phyloP scores from a whole-genome alignment of 2,113 vertebrate species.

The Antigone vipio region DNA sequence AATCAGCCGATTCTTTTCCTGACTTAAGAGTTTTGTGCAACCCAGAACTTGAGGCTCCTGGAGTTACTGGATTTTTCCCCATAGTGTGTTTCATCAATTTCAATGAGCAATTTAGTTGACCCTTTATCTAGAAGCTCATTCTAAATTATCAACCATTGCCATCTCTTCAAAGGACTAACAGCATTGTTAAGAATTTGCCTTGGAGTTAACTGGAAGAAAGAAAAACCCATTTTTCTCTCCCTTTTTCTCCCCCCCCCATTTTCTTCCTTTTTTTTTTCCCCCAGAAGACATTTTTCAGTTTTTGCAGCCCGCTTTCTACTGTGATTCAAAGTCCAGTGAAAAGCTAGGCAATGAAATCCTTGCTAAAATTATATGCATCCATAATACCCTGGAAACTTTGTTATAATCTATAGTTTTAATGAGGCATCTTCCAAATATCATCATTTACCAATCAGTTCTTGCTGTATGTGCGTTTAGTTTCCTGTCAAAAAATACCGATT shows the following conservation, averaged over 20 bases:
- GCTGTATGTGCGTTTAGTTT: not conserved
- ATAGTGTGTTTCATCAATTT: not conserved
- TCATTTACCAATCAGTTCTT: not conserved
- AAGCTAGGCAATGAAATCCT: not conserved
- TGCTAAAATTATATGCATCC: not conserved
- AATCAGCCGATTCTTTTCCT: not conserved
- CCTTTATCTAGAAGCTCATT: not conserved
- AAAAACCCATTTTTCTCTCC: not conserved
- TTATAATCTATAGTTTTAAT: not conserved
- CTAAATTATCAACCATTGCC: not conserved
- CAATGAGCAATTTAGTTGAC: not conserved
- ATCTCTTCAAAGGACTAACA: not conserved
- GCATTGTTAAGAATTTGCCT: not conserved
- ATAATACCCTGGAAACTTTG: not conserved
- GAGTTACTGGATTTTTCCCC: not conserved
- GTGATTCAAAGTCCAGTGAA: not conserved
- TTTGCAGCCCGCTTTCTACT: not conserved
- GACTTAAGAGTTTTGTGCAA: not conserved
- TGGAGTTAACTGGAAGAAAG: not conserved
- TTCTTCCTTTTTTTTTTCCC: not conserved
- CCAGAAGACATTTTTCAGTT: not conserved
- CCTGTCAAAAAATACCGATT: not conserved
- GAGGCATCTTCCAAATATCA: not conserved
- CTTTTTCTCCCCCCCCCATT: not conserved
- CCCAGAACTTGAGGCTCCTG: not conserved